phyloP scores from a whole-genome alignment of 2,888 invertebrate genomes.

The Limnephilus marmoratus region DNA sequence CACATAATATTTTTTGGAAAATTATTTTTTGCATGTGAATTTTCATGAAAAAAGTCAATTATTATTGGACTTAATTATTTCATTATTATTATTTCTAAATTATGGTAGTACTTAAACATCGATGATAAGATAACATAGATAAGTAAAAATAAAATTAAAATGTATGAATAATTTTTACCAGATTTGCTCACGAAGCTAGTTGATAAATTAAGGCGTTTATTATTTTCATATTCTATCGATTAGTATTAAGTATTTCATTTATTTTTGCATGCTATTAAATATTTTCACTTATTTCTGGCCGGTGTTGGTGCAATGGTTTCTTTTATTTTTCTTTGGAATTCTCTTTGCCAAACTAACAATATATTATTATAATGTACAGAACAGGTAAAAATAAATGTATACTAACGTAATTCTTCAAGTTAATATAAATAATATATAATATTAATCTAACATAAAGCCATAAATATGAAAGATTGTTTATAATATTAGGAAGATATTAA shows the following conservation, averaged over 20 bases:
- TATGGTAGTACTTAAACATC: not conserved
- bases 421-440: not conserved
- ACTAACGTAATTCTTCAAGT: not conserved
- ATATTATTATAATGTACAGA: not conserved
- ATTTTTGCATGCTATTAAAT: slow-evolving; percentile 45
- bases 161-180: not conserved
- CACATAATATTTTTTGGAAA: not conserved
- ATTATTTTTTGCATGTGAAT: not conserved
- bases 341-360: slow-evolving; percentile 19
- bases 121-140: not conserved
- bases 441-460: slow-evolving; percentile 18
- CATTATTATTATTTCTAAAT: not conserved
- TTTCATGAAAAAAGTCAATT: not conserved
- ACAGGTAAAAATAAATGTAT: slow-evolving; percentile 11
- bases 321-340: slow-evolving; percentile 16
- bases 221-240: not conserved
- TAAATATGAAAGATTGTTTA: not conserved
- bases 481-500: not conserved
- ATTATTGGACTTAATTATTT: not conserved
- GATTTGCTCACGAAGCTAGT: slow-evolving; percentile 32
- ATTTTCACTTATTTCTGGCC: slow-evolving; percentile 56
- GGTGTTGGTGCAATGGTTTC: slow-evolving; percentile 64
- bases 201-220: slow-evolving; percentile 15
- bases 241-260: slow-evolving; percentile 11
- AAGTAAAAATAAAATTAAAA: not conserved